Base-by-base conservation (phyloP, 1,140 invertebrate species). In the Pseudoatta argentina region DNA sequence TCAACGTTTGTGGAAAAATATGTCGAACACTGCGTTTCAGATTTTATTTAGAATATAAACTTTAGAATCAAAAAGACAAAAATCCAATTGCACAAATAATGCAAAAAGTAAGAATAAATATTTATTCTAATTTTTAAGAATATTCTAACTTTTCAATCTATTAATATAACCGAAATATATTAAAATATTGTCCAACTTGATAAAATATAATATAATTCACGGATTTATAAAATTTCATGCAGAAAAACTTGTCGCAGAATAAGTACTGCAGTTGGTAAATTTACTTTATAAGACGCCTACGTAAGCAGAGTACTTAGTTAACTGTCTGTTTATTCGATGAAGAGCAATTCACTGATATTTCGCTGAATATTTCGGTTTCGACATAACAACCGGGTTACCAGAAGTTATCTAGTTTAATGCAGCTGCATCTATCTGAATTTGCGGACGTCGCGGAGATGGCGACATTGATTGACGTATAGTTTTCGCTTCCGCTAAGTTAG, bases 381-480 rank as follows among this genome's bases (percentile, higher is more conserved):
- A n/a, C 14, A 61, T 83, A 83, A 83, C 44, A 83, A 83, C 71
- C 27, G 55, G 69, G 3, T 73, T 83, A 71, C 55, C n/a, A 51
- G 39, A 83, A 83, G 69, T 82, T 73, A 82, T 75, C 27, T 39
- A 39, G 39, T 69, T 83, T 75, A 83, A 44, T 44, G 55, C 55
- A 72, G 79, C 39, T 75, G 79, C 44, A 83, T 34, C 79, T 61
- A 82, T 73, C 79, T 75, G 79, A 75, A 83, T 83, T 75, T 83
- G 55, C 39, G 79, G 69, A 61, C 18, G 79, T 83, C 69, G 69
- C 55, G 79, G 21, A 73, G 53, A 34, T 55, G 24, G 57, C 8
- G 79, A 83, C 79, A 83, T 82, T 82, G 79, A 82, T 82, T 82
- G 79, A 82, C 67, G 39, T 83, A 83, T 61, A 75, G 55, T 83